Base-by-base conservation (phyloP, 2,888 invertebrate species). In the Argyresthia goedartella region DNA sequence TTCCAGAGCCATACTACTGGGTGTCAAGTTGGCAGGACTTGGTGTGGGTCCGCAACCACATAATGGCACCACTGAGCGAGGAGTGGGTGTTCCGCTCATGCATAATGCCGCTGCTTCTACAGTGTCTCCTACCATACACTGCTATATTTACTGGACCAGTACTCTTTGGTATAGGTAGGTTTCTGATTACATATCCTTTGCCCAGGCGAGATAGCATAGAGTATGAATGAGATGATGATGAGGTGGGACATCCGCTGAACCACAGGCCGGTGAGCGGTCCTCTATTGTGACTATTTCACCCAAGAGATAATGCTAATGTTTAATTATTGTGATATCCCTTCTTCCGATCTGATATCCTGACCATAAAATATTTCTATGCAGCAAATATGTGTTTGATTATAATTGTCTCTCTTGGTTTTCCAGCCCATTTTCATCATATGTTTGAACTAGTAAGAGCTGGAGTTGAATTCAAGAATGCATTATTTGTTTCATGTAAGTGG, bases 61-160 rank as follows among this genome's bases (percentile, higher is more conserved):
- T 97, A 34, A 93, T 97, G 63, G 97, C 97, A 0, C 98, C 98
- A 0, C 73, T 98, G 50, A 95, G 97, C 53, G 98, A 98, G 78
- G 98, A 98, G 76, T 96, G 97, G 87, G 96, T 96, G 8, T 98
- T 96, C 79, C 88, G 98, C 59, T 95, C 97, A 1, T 98, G 97
- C 69, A 97, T 98, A 96, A 87, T 98, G 79, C 97, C 98, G 4
- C 74, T 98, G 43, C 85, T 98, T 44, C 78, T 96, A 59, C 95
- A 96, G 67, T 94, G 94, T 67, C 91, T 96, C 62, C 81, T 90
- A 33, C 93, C 94, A 0, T 75, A 89, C 36, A 89, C 89, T 54
- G 93, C 95, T 16, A 91, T 97, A 47, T 92, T 96, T 63, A 87
- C 95, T 56, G 95, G 95, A 59, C 97, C 98, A 1, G 71, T 98